A percentile compares a stretch with the other conserved stretches of the same genome.
phyloP scores from a whole-genome alignment of 2,888 invertebrate species.

The Trisateles emortualis region DNA sequence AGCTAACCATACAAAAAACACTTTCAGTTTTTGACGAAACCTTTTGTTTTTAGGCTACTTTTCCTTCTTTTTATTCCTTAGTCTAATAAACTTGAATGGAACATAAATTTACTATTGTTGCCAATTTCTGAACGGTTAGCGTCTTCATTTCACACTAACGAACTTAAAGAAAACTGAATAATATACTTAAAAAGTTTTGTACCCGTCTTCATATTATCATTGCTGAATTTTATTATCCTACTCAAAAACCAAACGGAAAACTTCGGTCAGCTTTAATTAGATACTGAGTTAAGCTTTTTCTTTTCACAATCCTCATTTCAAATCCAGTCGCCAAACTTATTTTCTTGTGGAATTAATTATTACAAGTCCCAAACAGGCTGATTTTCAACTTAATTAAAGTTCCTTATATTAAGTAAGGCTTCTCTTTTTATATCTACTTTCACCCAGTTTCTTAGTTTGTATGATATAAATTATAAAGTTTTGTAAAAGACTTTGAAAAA shows the following conservation, averaged over 20 bases:
- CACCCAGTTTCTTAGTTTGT: constrained; percentile 27
- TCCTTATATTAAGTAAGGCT: constrained; percentile 46
- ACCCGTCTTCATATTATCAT: too few species aligned
- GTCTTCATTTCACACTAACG: too few species aligned
- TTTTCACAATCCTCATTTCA: not conserved
- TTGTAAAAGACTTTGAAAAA: too few species aligned
- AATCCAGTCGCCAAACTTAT: not conserved
- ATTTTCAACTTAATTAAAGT: constrained; percentile 55
- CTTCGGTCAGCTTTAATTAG: not conserved
- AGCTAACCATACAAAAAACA: too few species aligned
- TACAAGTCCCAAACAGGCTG: constrained; percentile 19
- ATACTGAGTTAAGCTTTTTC: not conserved
- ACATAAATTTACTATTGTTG: too few species aligned
- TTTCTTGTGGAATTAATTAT: constrained; percentile 13
- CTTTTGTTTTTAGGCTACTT: too few species aligned
- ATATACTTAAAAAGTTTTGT: too few species aligned
- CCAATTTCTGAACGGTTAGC: too few species aligned
- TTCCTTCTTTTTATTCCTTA: too few species aligned
- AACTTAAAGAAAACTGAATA: too few species aligned
- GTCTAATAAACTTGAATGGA: too few species aligned
- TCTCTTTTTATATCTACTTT: constrained; percentile 43
- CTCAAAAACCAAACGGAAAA: not conserved
- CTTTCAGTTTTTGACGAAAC: too few species aligned
- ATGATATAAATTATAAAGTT: constrained; percentile 31
- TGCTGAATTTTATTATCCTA: not conserved